Evolutionary conservation across 2,797 vertebrate genomes (phyloP), one percentile per base, ranked within the genome.

Genomic region (Enteromius mattozi): DNA sequence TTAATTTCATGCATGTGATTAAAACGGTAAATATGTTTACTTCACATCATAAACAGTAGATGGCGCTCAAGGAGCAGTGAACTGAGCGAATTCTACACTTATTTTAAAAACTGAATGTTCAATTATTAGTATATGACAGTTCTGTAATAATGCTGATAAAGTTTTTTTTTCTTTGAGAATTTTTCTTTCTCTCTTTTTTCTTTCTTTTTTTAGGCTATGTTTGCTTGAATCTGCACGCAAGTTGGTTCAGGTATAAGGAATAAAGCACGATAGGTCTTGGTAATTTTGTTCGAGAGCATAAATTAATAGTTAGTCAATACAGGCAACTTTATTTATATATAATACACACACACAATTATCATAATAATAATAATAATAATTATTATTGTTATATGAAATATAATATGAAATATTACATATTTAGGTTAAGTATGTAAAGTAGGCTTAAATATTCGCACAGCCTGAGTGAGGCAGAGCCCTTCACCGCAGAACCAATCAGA

Each of bases 401-500:
- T 8, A 51, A 19, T 51, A 21, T 21, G 17, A 19, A 19, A 75
- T n/a, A 5, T 37, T 1, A 76, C 24, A 37, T 24, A 49, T 56
- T 35, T 76, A 14, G 21, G 33, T 19, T 37, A 75, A 35, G 17
- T 72, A 14, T 51, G 13, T 24, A 37, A 59, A 37, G 66, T 37
- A 37, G 12, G 27, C 45, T 45, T 13, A 45, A 13, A 10, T 24
- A 68, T 59, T 51, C 24, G 8, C 24, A 10, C 63, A 59, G 6
- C 5, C 54, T 12, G 69, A 47, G 80, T 12, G 69, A 47, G 80
- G 69, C 24, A 82, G 63, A 76, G 76, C 27, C 70, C 37, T 84
- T 80, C 76, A 68, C 24, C 35, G 35, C 2, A 47, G 76, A 85
- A 37, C 88, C 88, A 89, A 89, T 89, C 88, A 88, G 82, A 86